Conservation (phyloP, 2,888 invertebrate genomes). For the Mesorhabditis spiculigera region DNA sequence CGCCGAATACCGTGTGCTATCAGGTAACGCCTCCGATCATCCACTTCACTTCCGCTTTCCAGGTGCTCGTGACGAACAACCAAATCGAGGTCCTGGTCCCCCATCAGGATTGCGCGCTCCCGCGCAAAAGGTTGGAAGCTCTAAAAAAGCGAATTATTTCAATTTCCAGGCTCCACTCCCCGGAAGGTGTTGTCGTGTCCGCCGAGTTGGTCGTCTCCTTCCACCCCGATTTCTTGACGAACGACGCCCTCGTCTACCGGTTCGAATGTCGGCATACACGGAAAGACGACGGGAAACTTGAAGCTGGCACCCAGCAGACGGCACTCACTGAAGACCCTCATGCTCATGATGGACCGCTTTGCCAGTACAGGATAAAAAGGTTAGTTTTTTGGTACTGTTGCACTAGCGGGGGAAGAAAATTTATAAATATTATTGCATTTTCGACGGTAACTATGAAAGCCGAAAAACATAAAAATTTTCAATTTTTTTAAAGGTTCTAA, state of each 20-base stretch:
- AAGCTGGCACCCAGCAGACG: slow-evolving; percentile 12
- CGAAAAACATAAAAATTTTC: too few relatives aligned
- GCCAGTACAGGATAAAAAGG: not conserved
- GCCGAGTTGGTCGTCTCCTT: slow-evolving; percentile 43
- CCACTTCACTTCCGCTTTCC: slow-evolving; percentile 6
- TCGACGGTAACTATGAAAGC: too few relatives aligned
- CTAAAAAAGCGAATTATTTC: not conserved
- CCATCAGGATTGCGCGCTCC: slow-evolving; percentile 46
- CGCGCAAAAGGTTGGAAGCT: slow-evolving; percentile 28
- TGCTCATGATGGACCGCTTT: not conserved
- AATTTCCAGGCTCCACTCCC: slow-evolving; percentile 31
- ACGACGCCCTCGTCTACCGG: slow-evolving; percentile 42
- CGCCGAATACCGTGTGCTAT: slow-evolving; percentile 44
- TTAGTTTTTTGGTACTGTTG: not conserved
- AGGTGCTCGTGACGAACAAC: slow-evolving; percentile 50
- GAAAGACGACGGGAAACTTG: slow-evolving; percentile 17
- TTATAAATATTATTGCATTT: too few relatives aligned
- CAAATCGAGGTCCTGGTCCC: slow-evolving; percentile 51
- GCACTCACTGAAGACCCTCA: not conserved
- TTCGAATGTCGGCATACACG: slow-evolving; percentile 43
- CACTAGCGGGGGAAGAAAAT: not conserved
- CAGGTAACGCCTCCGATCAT: slow-evolving; percentile 22
- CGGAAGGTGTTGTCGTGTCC: slow-evolving; percentile 42
- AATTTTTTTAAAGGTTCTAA: too few relatives aligned
- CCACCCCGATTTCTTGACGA: slow-evolving; percentile 47